Evolutionary conservation across 2,113 vertebrate species (phyloP).

Genomic region (Misgurnus anguillicaudatus): DNA sequence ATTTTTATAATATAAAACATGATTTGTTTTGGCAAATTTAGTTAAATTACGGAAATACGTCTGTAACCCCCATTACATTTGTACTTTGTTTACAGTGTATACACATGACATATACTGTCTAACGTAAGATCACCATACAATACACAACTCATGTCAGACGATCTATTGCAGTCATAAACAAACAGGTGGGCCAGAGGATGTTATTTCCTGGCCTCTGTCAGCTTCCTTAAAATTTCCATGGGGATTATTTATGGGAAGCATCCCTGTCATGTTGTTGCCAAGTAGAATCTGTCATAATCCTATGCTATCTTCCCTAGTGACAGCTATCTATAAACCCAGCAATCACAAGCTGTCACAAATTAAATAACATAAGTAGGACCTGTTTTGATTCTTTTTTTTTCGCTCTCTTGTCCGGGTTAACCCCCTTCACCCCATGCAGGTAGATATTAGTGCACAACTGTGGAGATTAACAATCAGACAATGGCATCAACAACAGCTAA

Average conservation of each 20-base stretch:
- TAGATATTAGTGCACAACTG: background rate
- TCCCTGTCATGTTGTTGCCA: slow-evolving; percentile 42
- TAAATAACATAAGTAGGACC: slow-evolving; percentile 46
- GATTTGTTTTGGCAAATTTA: too few species aligned
- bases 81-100: too few species aligned
- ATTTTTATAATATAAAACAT: too few species aligned
- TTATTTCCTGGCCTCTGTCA: slow-evolving; percentile 1
- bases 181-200: background rate
- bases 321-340: slow-evolving; percentile 38
- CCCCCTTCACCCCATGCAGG: slow-evolving; percentile 1
- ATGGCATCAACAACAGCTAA: slow-evolving; percentile 24
- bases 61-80: too few species aligned
- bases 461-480: slow-evolving; percentile 22
- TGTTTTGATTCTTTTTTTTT: slow-evolving; percentile 17
- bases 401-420: background rate
- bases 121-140: too few species aligned
- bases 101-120: too few species aligned
- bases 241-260: slow-evolving; percentile 24
- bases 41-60: too few species aligned
- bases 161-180: background rate
- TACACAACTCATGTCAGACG: background rate
- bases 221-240: slow-evolving; percentile 7
- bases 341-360: slow-evolving; percentile 42
- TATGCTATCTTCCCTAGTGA: slow-evolving; percentile 31
- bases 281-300: slow-evolving; percentile 45